Conservation (phyloP, 92 coral and sea anemone species). For the Actinostola sp. region DNA sequence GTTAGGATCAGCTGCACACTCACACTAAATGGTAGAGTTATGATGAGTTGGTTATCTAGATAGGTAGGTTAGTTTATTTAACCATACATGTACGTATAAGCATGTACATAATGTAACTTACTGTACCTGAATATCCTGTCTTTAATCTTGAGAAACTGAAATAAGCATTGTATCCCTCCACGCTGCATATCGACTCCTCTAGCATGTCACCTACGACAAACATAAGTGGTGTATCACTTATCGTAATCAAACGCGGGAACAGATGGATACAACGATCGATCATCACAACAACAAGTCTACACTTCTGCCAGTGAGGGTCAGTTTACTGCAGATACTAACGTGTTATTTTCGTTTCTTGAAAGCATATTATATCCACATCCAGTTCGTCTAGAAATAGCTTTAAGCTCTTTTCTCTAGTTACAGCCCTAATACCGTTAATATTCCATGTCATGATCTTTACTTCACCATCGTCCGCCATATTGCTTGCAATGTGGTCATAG, state of each 20-base stretch:
- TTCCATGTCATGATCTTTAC: conserved; percentile 95
- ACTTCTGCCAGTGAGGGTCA: no score
- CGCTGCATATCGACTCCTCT: conserved; percentile 89
- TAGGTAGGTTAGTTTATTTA: no score
- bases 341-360: conserved; percentile 97
- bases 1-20: no score
- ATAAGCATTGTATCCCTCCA: conserved; percentile 91
- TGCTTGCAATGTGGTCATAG: neutral
- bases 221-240: neutral
- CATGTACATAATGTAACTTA: neutral
- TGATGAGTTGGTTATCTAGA: no score
- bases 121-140: conserved; percentile 91
- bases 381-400: conserved; percentile 76
- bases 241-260: no score
- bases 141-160: conserved; percentile 93
- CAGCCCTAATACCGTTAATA: conserved; percentile 96
- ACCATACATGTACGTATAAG: no score
- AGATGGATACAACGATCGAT: no score
- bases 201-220: conserved; percentile 85
- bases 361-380: conserved; percentile 82
- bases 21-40: no score
- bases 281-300: no score
- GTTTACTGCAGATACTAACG: conserved; percentile 74
- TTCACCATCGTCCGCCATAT: conserved; percentile 39
- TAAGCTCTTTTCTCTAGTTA: conserved; percentile 60